phyloP scores from a whole-genome alignment of 1,140 invertebrate species.

The Pararge aegeria region DNA sequence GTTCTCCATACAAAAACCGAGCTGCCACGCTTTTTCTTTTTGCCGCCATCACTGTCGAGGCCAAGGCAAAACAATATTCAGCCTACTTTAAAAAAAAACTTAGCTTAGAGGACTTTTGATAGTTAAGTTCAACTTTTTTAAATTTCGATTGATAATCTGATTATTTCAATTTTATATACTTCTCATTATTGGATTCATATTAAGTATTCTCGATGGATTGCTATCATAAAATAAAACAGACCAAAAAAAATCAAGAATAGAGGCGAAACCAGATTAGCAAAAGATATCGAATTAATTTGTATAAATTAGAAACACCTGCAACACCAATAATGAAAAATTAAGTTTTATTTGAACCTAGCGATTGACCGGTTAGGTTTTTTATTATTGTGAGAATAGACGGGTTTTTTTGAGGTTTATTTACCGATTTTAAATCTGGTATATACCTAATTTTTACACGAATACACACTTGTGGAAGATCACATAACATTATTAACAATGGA shows the following conservation, averaged over 20 bases:
- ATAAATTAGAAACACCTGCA: constrained; percentile 68
- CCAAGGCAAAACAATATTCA: background rate
- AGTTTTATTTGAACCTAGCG: constrained; percentile 15
- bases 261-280: constrained; percentile 30
- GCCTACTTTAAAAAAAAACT: too few species aligned
- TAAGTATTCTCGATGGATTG: background rate
- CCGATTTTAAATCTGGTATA: background rate
- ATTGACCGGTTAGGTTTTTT: constrained; percentile 8
- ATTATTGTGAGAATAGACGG: background rate
- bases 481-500: too few species aligned
- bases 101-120: too few species aligned
- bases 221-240: background rate
- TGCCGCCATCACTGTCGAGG: background rate
- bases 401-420: too few species aligned
- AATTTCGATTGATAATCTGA: too few species aligned
- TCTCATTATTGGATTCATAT: constrained; percentile 3
- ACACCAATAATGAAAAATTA: constrained; percentile 32
- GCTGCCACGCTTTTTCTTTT: background rate
- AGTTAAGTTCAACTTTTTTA: too few species aligned
- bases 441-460: background rate
- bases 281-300: constrained; percentile 50
- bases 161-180: too few species aligned
- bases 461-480: too few species aligned
- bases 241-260: constrained; percentile 18
- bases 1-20: background rate